A percentile compares a stretch with the other conserved stretches of the same genome.
Conservation (phyloP, 2,888 invertebrate species). For the Altica lythri region DNA sequence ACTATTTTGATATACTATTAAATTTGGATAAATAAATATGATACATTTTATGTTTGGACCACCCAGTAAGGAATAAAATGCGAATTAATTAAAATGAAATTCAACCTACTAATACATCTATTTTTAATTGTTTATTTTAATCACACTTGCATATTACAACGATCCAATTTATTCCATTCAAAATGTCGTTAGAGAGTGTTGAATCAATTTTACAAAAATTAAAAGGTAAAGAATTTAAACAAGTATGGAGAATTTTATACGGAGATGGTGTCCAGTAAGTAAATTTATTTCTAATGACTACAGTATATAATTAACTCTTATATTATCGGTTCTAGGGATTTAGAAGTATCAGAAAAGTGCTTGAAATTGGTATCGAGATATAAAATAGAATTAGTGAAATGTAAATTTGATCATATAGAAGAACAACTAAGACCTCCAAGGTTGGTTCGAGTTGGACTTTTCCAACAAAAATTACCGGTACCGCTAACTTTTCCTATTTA, state of each 20-base stretch:
- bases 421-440: conserved; percentile 75
- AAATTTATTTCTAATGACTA: too few species aligned
- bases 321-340: conserved; percentile 26
- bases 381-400: conserved; percentile 77
- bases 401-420: conserved; percentile 66
- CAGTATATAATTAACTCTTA: too few species aligned
- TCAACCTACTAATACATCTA: conserved; percentile 1
- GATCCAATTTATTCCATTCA: conserved; percentile 9
- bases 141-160: conserved; percentile 5
- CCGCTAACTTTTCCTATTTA: conserved; percentile 66
- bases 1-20: too few species aligned
- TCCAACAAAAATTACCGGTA: conserved; percentile 78
- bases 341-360: conserved; percentile 61
- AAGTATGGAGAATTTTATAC: conserved; percentile 33
- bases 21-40: too few species aligned
- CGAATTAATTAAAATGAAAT: background rate
- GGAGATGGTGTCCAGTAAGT: conserved; percentile 33
- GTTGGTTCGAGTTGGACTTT: conserved; percentile 77
- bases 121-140: conserved; percentile 29
- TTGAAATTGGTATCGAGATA: conserved; percentile 58
- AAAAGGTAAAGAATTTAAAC: conserved; percentile 25
- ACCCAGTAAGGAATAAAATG: too few species aligned
- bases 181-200: conserved; percentile 32
- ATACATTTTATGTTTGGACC: too few species aligned
- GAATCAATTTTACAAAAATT: conserved; percentile 27